Conservation (phyloP, 2,113 vertebrate species). For the Epinephelus fuscoguttatus region DNA sequence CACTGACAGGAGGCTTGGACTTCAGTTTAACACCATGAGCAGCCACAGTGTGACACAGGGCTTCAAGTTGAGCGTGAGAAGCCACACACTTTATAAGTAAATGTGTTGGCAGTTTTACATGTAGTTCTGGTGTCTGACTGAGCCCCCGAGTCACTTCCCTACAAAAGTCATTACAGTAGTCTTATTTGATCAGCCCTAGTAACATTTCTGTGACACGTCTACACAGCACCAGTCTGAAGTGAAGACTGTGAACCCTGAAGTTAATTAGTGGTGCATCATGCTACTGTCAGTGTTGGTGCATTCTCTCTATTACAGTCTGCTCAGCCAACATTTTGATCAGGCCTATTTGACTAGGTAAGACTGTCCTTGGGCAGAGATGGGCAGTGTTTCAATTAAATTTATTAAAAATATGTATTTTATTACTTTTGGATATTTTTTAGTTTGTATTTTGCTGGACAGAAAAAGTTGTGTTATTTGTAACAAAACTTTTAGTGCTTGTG, state of each 20-base stretch:
- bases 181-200: background rate
- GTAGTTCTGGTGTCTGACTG: background rate
- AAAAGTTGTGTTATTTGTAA: no score
- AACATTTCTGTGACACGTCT: slow-evolving; percentile 4
- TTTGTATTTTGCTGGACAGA: no score
- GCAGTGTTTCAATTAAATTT: no score
- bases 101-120: background rate
- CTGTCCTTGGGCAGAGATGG: no score
- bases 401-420: background rate
- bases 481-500: no score
- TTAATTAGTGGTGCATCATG: slow-evolving; percentile 2
- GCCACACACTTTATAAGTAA: background rate
- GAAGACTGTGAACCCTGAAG: background rate
- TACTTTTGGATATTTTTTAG: no score
- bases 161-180: background rate
- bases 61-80: background rate
- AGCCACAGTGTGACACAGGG: background rate
- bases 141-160: background rate
- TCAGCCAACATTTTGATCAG: background rate
- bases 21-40: slow-evolving; percentile 2
- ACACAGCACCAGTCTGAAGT: background rate
- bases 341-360: no score
- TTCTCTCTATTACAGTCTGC: background rate
- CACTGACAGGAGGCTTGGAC: background rate
- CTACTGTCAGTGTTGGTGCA: background rate